These are phyloP conservation scores for Diglossa cyanea DNA, from an alignment of 2,797 vertebrate species.

Conservation along the genomic window DNA sequence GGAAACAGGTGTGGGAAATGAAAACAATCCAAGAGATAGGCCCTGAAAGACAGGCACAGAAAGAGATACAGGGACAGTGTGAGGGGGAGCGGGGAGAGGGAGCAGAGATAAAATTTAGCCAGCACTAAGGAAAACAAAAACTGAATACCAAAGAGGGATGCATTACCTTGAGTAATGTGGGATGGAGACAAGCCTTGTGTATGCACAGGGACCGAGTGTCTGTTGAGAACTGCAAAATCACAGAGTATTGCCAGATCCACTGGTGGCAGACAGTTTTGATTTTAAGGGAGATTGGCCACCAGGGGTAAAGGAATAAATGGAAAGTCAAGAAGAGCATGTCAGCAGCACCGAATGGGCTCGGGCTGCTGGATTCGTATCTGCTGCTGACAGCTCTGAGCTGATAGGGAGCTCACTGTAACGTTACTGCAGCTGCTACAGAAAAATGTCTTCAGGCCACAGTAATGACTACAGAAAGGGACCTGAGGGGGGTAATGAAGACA, in stretches of 20 bases:
- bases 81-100: not conserved
- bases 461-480: slow-evolving; percentile 8
- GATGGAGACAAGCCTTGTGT: not conserved
- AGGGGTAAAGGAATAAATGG: slow-evolving; percentile 46
- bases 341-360: not conserved
- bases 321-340: slow-evolving; percentile 42
- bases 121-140: not conserved
- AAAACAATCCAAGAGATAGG: not conserved
- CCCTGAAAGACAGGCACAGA: not conserved
- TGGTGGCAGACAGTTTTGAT: slow-evolving; percentile 36
- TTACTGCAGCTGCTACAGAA: slow-evolving; percentile 41
- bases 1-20: not conserved
- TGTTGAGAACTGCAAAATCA: slow-evolving; percentile 3
- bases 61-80: not conserved
- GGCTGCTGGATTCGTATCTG: slow-evolving; percentile 16
- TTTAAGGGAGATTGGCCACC: slow-evolving; percentile 35
- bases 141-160: not conserved
- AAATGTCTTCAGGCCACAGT: slow-evolving; percentile 27
- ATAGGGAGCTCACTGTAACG: slow-evolving; percentile 15
- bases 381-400: slow-evolving; percentile 27
- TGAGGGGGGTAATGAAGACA: slow-evolving; percentile 13
- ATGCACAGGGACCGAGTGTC: not conserved
- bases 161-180: not conserved
- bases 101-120: slow-evolving; percentile 6
- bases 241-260: not conserved